phyloP scores from a whole-genome alignment of 2,888 invertebrate species.

The Diaprepes abbreviatus region DNA sequence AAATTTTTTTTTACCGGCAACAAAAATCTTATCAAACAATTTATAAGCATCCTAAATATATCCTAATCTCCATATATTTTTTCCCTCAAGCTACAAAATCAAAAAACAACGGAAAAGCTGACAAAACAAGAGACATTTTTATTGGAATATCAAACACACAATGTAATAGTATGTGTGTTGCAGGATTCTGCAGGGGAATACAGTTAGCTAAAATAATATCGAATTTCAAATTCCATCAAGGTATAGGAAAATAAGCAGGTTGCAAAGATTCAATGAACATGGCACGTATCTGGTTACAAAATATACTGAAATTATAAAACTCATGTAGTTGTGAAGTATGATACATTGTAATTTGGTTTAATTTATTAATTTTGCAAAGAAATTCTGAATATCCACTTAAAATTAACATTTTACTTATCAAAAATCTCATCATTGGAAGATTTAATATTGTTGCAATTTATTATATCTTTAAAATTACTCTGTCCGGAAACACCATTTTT shows the following conservation, averaged over 20 bases:
- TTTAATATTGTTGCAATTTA: too few relatives aligned
- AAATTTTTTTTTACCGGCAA: too few relatives aligned
- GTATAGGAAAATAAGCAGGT: conserved; percentile 2
- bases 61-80: too few relatives aligned
- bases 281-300: background rate
- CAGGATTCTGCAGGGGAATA: background rate
- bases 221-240: conserved; percentile 3
- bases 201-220: conserved; percentile 6
- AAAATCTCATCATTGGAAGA: too few relatives aligned
- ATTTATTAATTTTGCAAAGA: too few relatives aligned
- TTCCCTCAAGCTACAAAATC: too few relatives aligned
- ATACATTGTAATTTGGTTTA: background rate
- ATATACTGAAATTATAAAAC: background rate
- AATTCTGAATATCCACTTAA: too few relatives aligned
- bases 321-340: background rate
- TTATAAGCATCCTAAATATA: too few relatives aligned
- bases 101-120: background rate
- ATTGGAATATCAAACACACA: background rate
- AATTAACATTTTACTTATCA: too few relatives aligned
- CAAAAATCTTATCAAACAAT: too few relatives aligned
- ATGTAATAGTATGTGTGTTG: background rate
- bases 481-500: too few relatives aligned
- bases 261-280: conserved; percentile 4
- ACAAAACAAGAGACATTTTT: background rate
- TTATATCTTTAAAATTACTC: too few relatives aligned